A percentile compares a stretch with the other conserved stretches of the same genome.
Evolutionary conservation across 1,140 invertebrate species (phyloP).

Genomic region (Daktulosphaira vitifoliae): DNA sequence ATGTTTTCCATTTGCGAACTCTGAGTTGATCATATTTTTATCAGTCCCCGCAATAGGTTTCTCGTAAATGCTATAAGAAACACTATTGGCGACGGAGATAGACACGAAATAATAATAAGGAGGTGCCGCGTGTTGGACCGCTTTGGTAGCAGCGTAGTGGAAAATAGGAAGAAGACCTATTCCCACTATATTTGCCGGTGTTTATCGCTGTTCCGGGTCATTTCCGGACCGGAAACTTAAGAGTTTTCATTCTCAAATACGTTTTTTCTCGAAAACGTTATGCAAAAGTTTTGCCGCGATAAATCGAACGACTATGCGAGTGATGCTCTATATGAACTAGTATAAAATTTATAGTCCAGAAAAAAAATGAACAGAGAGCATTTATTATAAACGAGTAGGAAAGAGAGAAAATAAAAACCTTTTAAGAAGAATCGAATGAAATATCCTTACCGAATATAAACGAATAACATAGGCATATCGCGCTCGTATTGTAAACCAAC

Average conservation of each 20-base stretch:
- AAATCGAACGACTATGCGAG: constrained; percentile 15
- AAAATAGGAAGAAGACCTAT: constrained; percentile 30
- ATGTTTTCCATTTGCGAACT: too few relatives aligned
- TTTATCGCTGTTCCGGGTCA: constrained; percentile 31
- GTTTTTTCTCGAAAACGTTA: constrained; percentile 10
- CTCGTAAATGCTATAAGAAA: too few relatives aligned
- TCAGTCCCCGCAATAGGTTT: too few relatives aligned
- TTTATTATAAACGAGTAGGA: background rate
- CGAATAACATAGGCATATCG: background rate
- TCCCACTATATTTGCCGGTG: constrained; percentile 22
- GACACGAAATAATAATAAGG: too few relatives aligned
- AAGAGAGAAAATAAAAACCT: constrained; percentile 9
- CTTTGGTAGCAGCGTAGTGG: background rate
- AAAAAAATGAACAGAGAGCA: constrained; percentile 7
- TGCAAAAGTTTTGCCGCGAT: constrained; percentile 29
- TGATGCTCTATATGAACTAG: background rate
- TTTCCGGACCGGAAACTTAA: constrained; percentile 33
- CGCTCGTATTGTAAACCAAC: constrained; percentile 18
- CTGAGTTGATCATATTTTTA: too few relatives aligned
- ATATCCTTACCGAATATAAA: constrained; percentile 20
- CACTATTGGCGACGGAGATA: too few relatives aligned
- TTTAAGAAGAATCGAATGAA: constrained; percentile 30
- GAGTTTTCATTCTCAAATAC: constrained; percentile 17
- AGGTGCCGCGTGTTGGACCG: too few relatives aligned
- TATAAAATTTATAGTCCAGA: constrained; percentile 31